Conservation (phyloP, 2,888 invertebrate species). For the Venustoraphidia nigricollis region DNA sequence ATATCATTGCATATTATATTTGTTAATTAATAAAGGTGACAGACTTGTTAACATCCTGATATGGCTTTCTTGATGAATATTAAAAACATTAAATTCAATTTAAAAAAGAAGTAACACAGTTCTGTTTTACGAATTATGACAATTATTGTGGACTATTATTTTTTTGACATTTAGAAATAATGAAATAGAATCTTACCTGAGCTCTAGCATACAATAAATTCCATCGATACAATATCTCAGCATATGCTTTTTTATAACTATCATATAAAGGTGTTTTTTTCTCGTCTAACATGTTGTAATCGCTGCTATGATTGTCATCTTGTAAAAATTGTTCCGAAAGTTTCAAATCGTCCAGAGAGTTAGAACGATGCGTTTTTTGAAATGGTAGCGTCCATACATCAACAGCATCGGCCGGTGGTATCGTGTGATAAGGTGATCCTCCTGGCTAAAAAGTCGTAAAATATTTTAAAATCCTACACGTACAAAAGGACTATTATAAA, state of each 20-base stretch:
- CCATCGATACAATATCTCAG: constrained; percentile 79
- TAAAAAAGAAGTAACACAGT: no score
- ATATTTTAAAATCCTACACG: no score
- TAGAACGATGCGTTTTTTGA: constrained; percentile 57
- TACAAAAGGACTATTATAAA: no score
- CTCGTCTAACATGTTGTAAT: constrained; percentile 27
- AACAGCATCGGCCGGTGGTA: constrained; percentile 63
- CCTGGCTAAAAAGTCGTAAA: constrained; percentile 36
- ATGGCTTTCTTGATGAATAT: no score
- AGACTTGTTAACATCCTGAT: neutral
- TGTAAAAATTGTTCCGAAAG: constrained; percentile 24
- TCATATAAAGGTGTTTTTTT: constrained; percentile 50
- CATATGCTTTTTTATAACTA: constrained; percentile 73
- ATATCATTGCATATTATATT: neutral
- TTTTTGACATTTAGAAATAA: no score
- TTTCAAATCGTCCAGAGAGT: constrained; percentile 60
- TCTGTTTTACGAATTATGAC: no score
- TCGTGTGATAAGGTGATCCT: constrained; percentile 82
- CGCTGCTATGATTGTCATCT: constrained; percentile 12
- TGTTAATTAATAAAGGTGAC: neutral
- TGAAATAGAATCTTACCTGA: constrained; percentile 22
- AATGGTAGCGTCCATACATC: constrained; percentile 64
- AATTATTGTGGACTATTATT: no score
- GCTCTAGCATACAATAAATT: constrained; percentile 62
- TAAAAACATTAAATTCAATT: no score